These are phyloP conservation scores for Pristis pectinata DNA, from an alignment of 2,797 vertebrate species.

Conservation along the genomic window DNA sequence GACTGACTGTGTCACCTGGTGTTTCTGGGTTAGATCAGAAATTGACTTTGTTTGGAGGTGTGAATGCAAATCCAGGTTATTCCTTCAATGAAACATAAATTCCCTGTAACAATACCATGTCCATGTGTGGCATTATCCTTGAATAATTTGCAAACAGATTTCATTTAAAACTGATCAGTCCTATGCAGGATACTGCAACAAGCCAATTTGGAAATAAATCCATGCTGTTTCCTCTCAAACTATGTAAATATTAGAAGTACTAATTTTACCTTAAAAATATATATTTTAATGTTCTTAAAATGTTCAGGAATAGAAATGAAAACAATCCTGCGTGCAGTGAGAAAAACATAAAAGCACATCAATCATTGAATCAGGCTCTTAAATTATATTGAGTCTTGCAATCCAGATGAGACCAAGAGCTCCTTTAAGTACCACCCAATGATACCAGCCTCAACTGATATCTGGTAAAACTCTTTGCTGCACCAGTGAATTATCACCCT, in stretches of 20 bases:
- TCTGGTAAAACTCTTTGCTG: too few species aligned
- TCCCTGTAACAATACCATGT: not conserved
- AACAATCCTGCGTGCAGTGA: not conserved
- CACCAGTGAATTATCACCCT: too few species aligned
- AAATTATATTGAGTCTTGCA: not conserved
- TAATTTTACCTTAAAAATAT: not conserved
- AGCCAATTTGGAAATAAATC: not conserved
- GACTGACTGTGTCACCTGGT: not conserved
- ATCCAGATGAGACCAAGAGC: too few species aligned
- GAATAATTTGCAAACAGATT: not conserved
- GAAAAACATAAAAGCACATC: not conserved
- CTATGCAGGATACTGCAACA: not conserved
- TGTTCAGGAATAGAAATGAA: not conserved
- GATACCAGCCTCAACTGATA: too few species aligned
- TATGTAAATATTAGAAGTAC: not conserved
- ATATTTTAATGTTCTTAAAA: not conserved
- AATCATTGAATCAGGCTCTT: not conserved
- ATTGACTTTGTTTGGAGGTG: not conserved
- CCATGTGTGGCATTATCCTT: not conserved
- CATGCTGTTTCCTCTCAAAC: not conserved
- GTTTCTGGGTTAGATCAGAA: not conserved
- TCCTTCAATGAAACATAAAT: not conserved
- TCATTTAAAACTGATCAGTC: not conserved
- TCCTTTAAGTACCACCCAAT: too few species aligned
- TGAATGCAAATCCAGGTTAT: not conserved